These are phyloP conservation scores for Saxidomus purpurata DNA, from an alignment of 1,140 invertebrate genomes.

Conservation along the genomic window DNA sequence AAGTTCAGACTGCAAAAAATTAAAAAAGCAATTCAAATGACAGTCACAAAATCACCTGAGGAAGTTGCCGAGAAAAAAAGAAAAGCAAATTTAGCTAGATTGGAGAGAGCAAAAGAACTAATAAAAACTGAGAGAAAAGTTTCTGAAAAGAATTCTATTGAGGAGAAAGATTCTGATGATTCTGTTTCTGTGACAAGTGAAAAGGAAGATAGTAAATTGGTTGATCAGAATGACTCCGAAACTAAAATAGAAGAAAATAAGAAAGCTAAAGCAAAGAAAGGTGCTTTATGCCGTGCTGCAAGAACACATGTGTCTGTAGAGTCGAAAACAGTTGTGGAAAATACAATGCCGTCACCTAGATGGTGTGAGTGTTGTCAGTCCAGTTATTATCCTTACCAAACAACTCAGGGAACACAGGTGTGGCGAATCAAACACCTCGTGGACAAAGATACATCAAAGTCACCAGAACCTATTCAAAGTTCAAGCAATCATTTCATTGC, in stretches of 20 bases:
- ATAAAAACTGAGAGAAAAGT: conserved; percentile 54
- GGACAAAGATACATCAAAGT: conserved; percentile 69
- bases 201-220: conserved; percentile 28
- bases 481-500: conserved; percentile 66
- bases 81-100: conserved; percentile 53
- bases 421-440: conserved; percentile 47
- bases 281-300: conserved; percentile 50
- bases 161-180: conserved; percentile 52
- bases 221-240: conserved; percentile 1
- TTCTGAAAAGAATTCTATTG: conserved; percentile 62
- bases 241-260: conserved; percentile 25
- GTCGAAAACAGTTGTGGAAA: conserved; percentile 43
- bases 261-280: conserved; percentile 50
- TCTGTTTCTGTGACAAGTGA: conserved; percentile 64
- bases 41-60: conserved; percentile 39
- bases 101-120: conserved; percentile 63
- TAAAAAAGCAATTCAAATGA: conserved; percentile 54
- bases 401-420: conserved; percentile 36
- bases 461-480: conserved; percentile 62
- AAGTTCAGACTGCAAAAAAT: conserved; percentile 44
- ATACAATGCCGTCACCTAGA: conserved; percentile 39
- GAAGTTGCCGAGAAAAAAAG: conserved; percentile 62
- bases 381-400: conserved; percentile 56
- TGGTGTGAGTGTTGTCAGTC: conserved; percentile 63
- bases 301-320: conserved; percentile 62